phyloP scores from a whole-genome alignment of 2,888 invertebrate species.

The Xylota sylvarum region DNA sequence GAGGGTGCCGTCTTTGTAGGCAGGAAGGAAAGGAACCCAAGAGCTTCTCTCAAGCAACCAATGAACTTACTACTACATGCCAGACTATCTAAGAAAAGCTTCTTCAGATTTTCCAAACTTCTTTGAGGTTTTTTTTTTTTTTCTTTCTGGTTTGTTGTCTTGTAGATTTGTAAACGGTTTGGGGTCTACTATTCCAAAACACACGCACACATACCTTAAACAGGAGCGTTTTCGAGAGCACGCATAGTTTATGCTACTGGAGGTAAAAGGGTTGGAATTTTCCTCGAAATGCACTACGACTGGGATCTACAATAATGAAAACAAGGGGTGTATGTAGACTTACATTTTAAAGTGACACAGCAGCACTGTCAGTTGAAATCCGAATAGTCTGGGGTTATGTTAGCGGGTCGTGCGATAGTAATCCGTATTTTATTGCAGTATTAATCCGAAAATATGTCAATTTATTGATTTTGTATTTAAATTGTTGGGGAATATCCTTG shows the following conservation, averaged over 20 bases:
- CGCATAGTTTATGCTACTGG: constrained; percentile 7
- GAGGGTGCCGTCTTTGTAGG: not conserved
- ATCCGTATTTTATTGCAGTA: constrained; percentile 50
- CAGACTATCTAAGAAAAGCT: constrained; percentile 58
- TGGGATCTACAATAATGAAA: not conserved
- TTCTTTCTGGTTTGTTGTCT: constrained; percentile 25
- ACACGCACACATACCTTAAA: not conserved
- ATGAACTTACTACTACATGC: constrained; percentile 50
- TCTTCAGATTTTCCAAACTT: constrained; percentile 52
- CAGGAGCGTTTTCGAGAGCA: not conserved
- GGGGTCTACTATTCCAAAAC: constrained; percentile 3
- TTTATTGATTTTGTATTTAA: constrained; percentile 30
- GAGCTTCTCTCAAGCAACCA: constrained; percentile 48
- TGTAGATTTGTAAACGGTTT: constrained; percentile 29
- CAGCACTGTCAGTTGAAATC: constrained; percentile 48
- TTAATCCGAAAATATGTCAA: constrained; percentile 48
- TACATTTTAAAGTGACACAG: constrained; percentile 63
- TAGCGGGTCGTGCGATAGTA: constrained; percentile 41
- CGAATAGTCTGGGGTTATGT: constrained; percentile 46
- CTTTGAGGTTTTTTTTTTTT: constrained; percentile 14
- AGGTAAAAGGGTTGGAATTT: not conserved
- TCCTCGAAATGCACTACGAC: not conserved
- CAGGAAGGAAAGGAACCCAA: constrained; percentile 33
- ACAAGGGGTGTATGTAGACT: constrained; percentile 54
- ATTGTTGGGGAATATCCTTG: constrained; percentile 54